phyloP scores from a whole-genome alignment of 2,113 vertebrate species.

The Chaetops frenatus region DNA sequence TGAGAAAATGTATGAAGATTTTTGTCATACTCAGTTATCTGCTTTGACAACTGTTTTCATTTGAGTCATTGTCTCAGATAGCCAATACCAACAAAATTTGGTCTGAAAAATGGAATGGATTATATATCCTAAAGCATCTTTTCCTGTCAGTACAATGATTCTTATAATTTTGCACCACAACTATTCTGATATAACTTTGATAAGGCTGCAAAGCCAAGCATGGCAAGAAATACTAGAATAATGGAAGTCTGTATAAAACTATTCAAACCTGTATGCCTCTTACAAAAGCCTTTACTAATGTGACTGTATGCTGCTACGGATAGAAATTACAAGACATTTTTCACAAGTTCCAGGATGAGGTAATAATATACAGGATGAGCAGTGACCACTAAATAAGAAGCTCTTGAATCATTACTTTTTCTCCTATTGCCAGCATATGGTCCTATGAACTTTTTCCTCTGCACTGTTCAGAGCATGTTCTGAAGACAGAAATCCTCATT shows the following conservation, averaged over 20 bases:
- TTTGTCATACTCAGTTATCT: not conserved
- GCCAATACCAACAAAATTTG: constrained; percentile 22
- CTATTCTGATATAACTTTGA: not conserved
- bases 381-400: not conserved
- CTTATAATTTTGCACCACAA: constrained; percentile 30
- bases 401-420: not conserved
- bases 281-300: not conserved
- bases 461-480: not conserved
- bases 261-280: not conserved
- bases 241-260: not conserved
- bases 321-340: not conserved
- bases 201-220: not conserved
- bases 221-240: not conserved
- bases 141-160: constrained; percentile 24
- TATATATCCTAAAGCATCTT: not conserved
- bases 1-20: not conserved
- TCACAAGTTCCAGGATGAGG: not conserved
- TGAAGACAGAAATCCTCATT: not conserved
- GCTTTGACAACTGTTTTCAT: constrained; percentile 27
- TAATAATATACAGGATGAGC: not conserved
- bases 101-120: constrained; percentile 33
- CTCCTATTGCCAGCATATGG: not conserved
- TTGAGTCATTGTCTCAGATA: constrained; percentile 30
- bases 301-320: not conserved
- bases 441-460: not conserved